Conservation (phyloP, 2,888 invertebrate genomes). For the Clistopyga incitator region DNA sequence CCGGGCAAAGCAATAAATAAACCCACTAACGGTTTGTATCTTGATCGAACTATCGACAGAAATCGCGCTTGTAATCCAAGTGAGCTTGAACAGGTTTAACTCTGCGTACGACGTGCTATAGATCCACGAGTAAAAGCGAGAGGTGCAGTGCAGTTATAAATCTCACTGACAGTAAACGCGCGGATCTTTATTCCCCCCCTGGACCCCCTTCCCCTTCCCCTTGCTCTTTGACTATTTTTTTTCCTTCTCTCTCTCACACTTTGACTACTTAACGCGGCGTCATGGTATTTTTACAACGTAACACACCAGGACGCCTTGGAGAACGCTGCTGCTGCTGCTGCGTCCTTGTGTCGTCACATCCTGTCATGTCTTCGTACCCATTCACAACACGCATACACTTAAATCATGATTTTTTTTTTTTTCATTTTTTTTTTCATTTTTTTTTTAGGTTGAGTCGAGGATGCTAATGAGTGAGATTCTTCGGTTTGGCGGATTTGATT, state of each 20-base stretch:
- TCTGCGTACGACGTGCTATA: not conserved
- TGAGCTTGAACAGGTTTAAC: conserved; percentile 25
- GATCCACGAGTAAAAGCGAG: conserved; percentile 20
- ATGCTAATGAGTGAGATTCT: too few relatives aligned
- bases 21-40: conserved; percentile 31
- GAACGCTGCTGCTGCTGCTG: too few relatives aligned
- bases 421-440: not conserved
- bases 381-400: conserved; percentile 1
- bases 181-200: conserved; percentile 44
- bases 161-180: conserved; percentile 42
- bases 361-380: conserved; percentile 74
- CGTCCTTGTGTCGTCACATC: conserved; percentile 80
- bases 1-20: conserved; percentile 11
- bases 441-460: too few relatives aligned
- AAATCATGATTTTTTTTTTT: conserved; percentile 29
- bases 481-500: too few relatives aligned
- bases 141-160: conserved; percentile 36
- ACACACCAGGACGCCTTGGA: conserved; percentile 51
- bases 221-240: not conserved
- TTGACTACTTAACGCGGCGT: conserved; percentile 16
- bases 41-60: conserved; percentile 22
- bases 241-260: not conserved
- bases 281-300: conserved; percentile 30
- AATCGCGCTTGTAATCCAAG: conserved; percentile 33
- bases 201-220: too few relatives aligned